Conservation (phyloP, 92 coral and sea anemone genomes). For the Palythoa caribaeorum region DNA sequence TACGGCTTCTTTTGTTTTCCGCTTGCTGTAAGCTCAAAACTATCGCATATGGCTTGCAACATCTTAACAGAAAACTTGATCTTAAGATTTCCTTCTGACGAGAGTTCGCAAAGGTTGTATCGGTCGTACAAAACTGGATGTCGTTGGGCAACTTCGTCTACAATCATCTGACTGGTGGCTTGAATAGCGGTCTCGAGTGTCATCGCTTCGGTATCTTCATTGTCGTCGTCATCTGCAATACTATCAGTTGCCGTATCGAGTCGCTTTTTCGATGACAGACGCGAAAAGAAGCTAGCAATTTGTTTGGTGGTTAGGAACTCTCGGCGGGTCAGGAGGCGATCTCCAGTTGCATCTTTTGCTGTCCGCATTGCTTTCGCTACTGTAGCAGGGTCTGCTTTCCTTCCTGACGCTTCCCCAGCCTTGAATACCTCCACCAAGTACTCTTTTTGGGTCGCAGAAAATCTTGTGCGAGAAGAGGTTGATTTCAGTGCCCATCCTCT, state of each 20-base stretch:
- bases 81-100: conserved; percentile 35
- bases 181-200: conserved; percentile 56
- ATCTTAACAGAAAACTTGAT: conserved; percentile 40
- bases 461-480: conserved; percentile 45
- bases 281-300: conserved; percentile 61
- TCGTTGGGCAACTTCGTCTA: conserved; percentile 52
- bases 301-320: conserved; percentile 66
- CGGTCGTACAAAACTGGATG: conserved; percentile 65
- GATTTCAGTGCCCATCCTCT: conserved; percentile 82
- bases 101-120: conserved; percentile 45
- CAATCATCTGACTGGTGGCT: conserved; percentile 55
- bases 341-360: conserved; percentile 60
- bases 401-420: conserved; percentile 70
- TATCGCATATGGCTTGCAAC: conserved; percentile 38
- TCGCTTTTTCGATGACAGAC: conserved; percentile 59
- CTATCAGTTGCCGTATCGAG: conserved; percentile 33
- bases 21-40: conserved; percentile 17
- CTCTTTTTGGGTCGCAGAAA: conserved; percentile 65
- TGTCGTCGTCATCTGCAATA: conserved; percentile 17
- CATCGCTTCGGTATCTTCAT: conserved; percentile 39
- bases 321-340: conserved; percentile 57
- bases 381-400: conserved; percentile 60
- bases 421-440: conserved; percentile 60
- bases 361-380: conserved; percentile 67
- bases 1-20: conserved; percentile 40